Base-by-base conservation (phyloP, 2,888 invertebrate genomes). In the Galerucella nymphaeae region DNA sequence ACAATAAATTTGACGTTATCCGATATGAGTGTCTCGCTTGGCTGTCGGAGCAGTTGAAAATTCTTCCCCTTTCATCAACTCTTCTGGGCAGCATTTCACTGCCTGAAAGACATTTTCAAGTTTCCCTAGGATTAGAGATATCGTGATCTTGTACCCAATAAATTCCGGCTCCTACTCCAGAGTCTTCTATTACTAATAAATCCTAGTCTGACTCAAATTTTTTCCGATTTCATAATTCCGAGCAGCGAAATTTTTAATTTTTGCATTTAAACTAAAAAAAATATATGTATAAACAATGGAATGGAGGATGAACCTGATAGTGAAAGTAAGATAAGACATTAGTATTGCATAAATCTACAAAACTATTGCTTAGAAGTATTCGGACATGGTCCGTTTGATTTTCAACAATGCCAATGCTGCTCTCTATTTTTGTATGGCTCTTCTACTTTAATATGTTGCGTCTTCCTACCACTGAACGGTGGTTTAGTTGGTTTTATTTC, bases 241-340 rank as follows among this genome's bases (percentile, higher is more conserved):
- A n/a, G n/a, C n/a, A n/a, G n/a, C n/a, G n/a, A n/a, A n/a, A 18
- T 10, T 10, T 30, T 65, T 38, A 55, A 63, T 70, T 70, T 70
- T 55, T 20, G 55, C 63, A 57, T 70, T 64, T 63, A 63, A 70
- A 55, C 20, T 57, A 41, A 70, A 70, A 63, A 67, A 68, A 70
- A 70, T 30, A 70, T 66, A 10, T 20, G 55, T 61, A 61, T 65
- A 48, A 71, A 74, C 74, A 74, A 74, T 74, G 71, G 71, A 68
- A 58, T 71, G 65, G 71, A 83, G 84, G 85, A 85, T 86, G 85
- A 81, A 80, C 79, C 77, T 81, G 86, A 86, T 86, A 86, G 86
- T 86, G 86, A 86, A 86, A 86, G 86, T 84, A 78, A 85, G 86
- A 86, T 86, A 86, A 83, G 80, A 59, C 74, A 69, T 72, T 58